Evolutionary conservation across 2,113 vertebrate genomes (phyloP), one percentile per base, ranked within the genome.

Genomic region (Colinus virginianus): DNA sequence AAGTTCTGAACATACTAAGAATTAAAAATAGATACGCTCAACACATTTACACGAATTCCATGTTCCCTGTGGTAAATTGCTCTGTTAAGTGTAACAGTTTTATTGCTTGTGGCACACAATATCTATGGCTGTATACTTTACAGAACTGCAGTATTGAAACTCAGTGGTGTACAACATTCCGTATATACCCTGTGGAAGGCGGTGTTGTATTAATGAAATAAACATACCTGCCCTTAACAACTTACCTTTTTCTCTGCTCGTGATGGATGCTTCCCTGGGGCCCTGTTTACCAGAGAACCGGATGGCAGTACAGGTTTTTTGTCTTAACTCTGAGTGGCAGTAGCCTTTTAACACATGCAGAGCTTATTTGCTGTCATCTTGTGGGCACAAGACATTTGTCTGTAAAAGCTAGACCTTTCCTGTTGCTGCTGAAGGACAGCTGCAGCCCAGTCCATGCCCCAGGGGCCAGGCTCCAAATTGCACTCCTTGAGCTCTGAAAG

Each of bases 201-300:
- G 94, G 93, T 84, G 76, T 93, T 84, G 88, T 79, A 72, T 88
- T 87, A 84, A 53, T 82, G 53, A 96, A 98, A 97, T 98, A 97
- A 98, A 97, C 75, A 79, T 62, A 93, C 59, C 66, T 80, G 90
- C 94, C 93, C 95, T 92, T 92, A 86, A 78, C 40, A 5, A 42
- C 8, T 2, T 21, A 53, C 23, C 38, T 71, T 23, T 40, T 23
- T 45, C 40, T 45, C 4, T 36, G 5, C 15, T 13, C 8, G 1
- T 3, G 25, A 7, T 25, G 14, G 63, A 16, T 4, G 0, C 34
- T 6, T 26, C 6, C 32, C 19, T 10, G 4, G 1, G 4, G 7
- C 9, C 13, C n/a, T 6, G 9, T 2, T 8, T 4, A 1, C 19
- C 45, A 1, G 34, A 7, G 26, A 51, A 51, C 25, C 8, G 25